Evolutionary conservation across 1,140 invertebrate genomes (phyloP), one percentile per base, ranked within the genome.

Genomic region (Ephestia elutella): DNA sequence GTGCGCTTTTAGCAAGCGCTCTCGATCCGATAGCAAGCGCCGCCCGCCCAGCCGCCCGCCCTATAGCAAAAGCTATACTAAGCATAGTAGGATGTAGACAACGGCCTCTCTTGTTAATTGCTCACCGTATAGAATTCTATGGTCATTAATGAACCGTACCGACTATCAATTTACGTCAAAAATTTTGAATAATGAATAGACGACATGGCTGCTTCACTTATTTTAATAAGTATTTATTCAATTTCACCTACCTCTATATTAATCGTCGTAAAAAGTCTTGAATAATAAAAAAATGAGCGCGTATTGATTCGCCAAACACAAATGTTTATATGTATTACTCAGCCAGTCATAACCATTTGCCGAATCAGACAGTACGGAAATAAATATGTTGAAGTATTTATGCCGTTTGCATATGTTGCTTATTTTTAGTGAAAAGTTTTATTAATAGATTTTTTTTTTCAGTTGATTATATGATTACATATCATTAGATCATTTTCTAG

Each of bases 1-100:
- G 63, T 58, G 35, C 17, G 59, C 59, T 61, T 65, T 65, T 58
- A 65, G 63, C 56, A 56, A 53, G 50, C 44, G 50, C 63, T 58
- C 44, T 65, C 56, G 56, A 49, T 49, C 54, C 60, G 55, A 55
- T 57, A 60, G 56, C 59, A 28, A 32, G 49, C 49, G 32, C 28
- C 35, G 38, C 4, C 49, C 48, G 25, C 51, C 30, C 25, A n/a
- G 15, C 35, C 21, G 48, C 28, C 15, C 54, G 30, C 54, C 9
- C 35, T 20, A 21, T 50, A 56, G 58, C 54, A 50, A 57, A 30
- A 59, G 54, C 30, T 10, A 32, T 32, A 44, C 38, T 15, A 44
- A 8, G 2, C 38, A 44, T 10, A 15, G 15, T 25, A 25, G 21
- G 21, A 25, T 25, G 32, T 13, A 44, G 9, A 35, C 9, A n/a